Evolutionary conservation across 2,888 invertebrate genomes (phyloP).

Genomic region (Melipona bicolor): DNA sequence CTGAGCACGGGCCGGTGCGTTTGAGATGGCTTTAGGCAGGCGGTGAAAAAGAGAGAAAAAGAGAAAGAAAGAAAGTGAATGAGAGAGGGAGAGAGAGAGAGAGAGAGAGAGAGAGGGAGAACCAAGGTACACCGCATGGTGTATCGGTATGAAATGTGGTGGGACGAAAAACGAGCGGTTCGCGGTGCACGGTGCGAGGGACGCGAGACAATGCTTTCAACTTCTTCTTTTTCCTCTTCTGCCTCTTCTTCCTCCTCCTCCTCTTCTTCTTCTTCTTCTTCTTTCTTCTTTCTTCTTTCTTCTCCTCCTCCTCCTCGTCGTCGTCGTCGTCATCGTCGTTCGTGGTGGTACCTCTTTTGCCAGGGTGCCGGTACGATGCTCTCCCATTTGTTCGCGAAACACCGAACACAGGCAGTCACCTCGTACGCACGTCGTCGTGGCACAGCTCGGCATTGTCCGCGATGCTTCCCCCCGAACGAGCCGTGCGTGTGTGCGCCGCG

Average conservation of each 20-base stretch:
- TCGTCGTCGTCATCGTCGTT: constrained; percentile 5
- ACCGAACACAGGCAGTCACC: constrained; percentile 77
- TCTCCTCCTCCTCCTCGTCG: neutral
- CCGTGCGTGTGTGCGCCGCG: constrained; percentile 52
- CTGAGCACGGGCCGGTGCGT: constrained; percentile 79
- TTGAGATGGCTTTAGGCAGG: constrained; percentile 73
- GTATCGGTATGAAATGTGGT: constrained; percentile 79
- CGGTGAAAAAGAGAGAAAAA: neutral
- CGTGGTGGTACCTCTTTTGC: constrained; percentile 15
- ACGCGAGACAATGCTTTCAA: constrained; percentile 81
- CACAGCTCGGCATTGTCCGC: constrained; percentile 64
- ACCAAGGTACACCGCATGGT: constrained; percentile 64
- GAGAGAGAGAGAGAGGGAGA: constrained; percentile 18
- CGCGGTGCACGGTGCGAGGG: constrained; percentile 56
- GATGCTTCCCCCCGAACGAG: constrained; percentile 19
- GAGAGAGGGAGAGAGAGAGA: neutral
- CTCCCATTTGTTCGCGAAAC: constrained; percentile 83
- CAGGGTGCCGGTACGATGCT: constrained; percentile 77
- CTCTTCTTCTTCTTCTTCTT: constrained; percentile 34
- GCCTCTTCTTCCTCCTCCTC: constrained; percentile 33
- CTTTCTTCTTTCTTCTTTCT: constrained; percentile 27
- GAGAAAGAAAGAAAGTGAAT: constrained; percentile 33
- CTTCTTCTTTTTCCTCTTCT: constrained; percentile 67
- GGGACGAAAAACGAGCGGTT: constrained; percentile 62
- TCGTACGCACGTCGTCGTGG: constrained; percentile 68